Conservation (phyloP, 30 jellyfish, hydroid and myxozoan genomes). For the Aurelia aurita complex sp. Pacific region DNA sequence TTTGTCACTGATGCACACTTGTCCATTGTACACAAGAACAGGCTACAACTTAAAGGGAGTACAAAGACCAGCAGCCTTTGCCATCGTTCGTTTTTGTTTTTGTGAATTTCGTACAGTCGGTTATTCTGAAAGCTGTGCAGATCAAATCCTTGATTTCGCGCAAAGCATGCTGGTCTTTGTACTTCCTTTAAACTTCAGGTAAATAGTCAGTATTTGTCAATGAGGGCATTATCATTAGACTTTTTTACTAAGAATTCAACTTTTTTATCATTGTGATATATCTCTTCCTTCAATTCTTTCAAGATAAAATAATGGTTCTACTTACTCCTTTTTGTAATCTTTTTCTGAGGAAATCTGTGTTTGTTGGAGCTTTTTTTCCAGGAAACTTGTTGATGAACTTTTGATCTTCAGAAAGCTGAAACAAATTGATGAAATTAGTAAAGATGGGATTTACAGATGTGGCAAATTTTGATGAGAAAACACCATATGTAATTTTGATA, state of each 20-base stretch:
- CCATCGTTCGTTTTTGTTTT: too few species aligned
- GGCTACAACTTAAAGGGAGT: too few species aligned
- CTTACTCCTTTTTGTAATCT: conserved; percentile 97
- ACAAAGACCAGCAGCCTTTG: too few species aligned
- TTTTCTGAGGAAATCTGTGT: conserved; percentile 87
- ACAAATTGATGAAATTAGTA: conserved; percentile 1
- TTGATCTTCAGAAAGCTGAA: conserved; percentile 86
- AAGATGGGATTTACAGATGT: neutral
- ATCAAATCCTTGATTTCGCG: too few species aligned
- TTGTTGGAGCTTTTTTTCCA: conserved; percentile 80
- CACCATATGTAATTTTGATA: too few species aligned
- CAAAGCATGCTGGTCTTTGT: too few species aligned
- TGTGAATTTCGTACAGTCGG: too few species aligned
- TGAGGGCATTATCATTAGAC: neutral
- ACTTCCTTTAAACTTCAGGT: too few species aligned
- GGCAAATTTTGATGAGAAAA: neutral
- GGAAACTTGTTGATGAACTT: conserved; percentile 91
- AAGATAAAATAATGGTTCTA: neutral
- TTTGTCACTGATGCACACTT: too few species aligned
- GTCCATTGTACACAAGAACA: too few species aligned
- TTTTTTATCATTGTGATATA: neutral
- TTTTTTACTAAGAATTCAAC: neutral
- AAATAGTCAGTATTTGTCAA: too few species aligned
- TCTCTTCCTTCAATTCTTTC: neutral
- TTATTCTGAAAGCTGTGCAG: too few species aligned